A percentile compares a stretch with the other conserved stretches of the same genome.
Conservation (phyloP, 2,113 vertebrate species). For the Neodontobutis hainanensis region DNA sequence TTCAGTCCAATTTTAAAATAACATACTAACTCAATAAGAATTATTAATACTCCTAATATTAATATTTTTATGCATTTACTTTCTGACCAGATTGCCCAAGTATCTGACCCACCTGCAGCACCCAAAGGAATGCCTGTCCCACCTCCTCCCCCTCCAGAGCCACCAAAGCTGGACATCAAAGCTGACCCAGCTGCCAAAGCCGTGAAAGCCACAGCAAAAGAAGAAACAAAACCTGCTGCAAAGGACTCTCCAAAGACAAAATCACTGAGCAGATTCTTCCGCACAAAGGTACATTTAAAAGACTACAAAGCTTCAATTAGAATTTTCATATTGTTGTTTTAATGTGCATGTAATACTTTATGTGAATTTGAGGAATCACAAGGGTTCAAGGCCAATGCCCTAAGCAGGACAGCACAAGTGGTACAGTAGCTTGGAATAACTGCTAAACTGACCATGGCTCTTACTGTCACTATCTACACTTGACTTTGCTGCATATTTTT, state of each 20-base stretch:
- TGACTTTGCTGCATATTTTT: conserved; percentile 7
- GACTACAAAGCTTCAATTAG: neutral
- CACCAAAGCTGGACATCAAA: conserved; percentile 77
- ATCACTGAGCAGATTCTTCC: conserved; percentile 88
- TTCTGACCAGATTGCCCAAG: conserved; percentile 68
- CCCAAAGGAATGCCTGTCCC: conserved; percentile 82
- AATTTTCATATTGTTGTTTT: too few species aligned
- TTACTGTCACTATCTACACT: conserved; percentile 36
- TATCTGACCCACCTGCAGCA: conserved; percentile 63
- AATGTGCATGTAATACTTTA: neutral
- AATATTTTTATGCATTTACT: neutral
- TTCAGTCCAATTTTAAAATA: too few species aligned
- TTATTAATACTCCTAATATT: too few species aligned
- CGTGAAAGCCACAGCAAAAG: conserved; percentile 59
- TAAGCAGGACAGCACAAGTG: conserved; percentile 40
- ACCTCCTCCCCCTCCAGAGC: conserved; percentile 79
- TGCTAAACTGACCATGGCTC: conserved; percentile 48
- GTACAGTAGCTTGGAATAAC: conserved; percentile 51
- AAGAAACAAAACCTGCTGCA: conserved; percentile 63
- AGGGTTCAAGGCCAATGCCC: conserved; percentile 40
- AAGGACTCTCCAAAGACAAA: conserved; percentile 81
- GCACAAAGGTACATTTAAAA: conserved; percentile 83
- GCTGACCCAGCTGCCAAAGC: conserved; percentile 67
- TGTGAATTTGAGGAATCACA: conserved; percentile 69
- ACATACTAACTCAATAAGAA: neutral